These are phyloP conservation scores for Trichogramma pretiosum DNA, from an alignment of 1,140 invertebrate species.

Conservation along the genomic window DNA sequence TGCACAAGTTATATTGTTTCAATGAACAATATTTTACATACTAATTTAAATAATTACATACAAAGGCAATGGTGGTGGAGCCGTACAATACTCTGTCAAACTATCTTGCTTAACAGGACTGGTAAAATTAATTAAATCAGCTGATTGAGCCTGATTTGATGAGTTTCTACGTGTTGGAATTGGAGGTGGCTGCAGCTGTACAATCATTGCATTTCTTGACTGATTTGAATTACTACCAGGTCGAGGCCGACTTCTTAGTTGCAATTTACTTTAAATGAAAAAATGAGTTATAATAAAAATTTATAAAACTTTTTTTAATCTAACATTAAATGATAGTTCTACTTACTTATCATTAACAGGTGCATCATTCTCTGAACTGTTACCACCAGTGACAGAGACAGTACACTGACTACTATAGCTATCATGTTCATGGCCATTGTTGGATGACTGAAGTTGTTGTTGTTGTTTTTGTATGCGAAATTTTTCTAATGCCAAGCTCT, in stretches of 20 bases:
- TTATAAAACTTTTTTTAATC: neutral
- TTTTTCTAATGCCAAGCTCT: conserved; percentile 72
- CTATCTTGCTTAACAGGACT: conserved; percentile 48
- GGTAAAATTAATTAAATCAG: conserved; percentile 65
- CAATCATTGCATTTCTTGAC: conserved; percentile 38
- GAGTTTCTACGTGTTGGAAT: conserved; percentile 45
- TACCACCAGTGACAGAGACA: conserved; percentile 24
- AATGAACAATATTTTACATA: conserved; percentile 2
- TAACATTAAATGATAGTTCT: neutral
- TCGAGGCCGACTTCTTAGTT: conserved; percentile 45
- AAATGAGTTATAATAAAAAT: conserved; percentile 1
- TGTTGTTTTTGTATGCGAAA: conserved; percentile 59
- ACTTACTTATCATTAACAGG: conserved; percentile 30
- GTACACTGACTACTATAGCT: conserved; percentile 21
- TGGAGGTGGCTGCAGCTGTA: conserved; percentile 46
- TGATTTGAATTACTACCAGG: conserved; percentile 45
- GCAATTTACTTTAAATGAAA: conserved; percentile 27
- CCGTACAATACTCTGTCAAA: conserved; percentile 34
- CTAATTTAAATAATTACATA: conserved; percentile 23
- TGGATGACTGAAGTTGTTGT: conserved; percentile 22
- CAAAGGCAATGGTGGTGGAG: conserved; percentile 32
- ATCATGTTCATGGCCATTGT: conserved; percentile 22
- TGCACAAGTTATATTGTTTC: neutral
- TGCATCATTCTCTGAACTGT: conserved; percentile 26
- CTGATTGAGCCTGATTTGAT: conserved; percentile 45